Evolutionary conservation across 1,140 invertebrate genomes (phyloP).

Genomic region (Zophobas atratus): DNA sequence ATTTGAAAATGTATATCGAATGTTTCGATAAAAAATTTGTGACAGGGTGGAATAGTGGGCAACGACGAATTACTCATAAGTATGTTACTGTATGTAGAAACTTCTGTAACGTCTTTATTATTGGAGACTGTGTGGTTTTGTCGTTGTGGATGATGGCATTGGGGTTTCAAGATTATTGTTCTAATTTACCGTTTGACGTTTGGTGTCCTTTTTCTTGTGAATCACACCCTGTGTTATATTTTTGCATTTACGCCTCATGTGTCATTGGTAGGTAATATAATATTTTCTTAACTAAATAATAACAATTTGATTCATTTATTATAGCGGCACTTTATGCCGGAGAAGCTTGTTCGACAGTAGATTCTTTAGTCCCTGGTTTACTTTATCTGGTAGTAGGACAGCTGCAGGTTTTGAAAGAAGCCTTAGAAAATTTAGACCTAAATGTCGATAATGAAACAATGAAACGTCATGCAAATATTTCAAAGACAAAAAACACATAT

Average conservation of each 20-base stretch:
- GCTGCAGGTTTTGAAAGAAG: slow-evolving; percentile 61
- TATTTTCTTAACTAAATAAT: background rate
- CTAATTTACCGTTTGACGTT: slow-evolving; percentile 21
- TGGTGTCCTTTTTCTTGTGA: slow-evolving; percentile 39
- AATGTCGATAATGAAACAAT: slow-evolving; percentile 30
- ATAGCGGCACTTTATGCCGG: slow-evolving; percentile 58
- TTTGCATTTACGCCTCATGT: slow-evolving; percentile 1
- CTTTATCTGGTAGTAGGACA: slow-evolving; percentile 58
- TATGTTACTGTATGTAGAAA: slow-evolving; percentile 8
- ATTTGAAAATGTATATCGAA: no score
- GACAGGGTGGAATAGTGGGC: background rate
- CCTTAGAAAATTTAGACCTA: slow-evolving; percentile 47
- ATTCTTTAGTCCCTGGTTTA: slow-evolving; percentile 60
- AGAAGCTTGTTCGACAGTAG: slow-evolving; percentile 59
- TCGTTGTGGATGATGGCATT: background rate
- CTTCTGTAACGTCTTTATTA: slow-evolving; percentile 13
- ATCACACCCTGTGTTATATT: background rate
- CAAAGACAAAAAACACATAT: no score
- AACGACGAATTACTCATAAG: background rate
- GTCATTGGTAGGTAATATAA: background rate
- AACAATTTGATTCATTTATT: background rate
- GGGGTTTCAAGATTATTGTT: background rate
- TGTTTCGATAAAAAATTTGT: slow-evolving; percentile 15
- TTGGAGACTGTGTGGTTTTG: background rate
- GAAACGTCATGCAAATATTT: background rate